phyloP scores from a whole-genome alignment of 1,140 invertebrate species.

The Drosophila prosaltans region DNA sequence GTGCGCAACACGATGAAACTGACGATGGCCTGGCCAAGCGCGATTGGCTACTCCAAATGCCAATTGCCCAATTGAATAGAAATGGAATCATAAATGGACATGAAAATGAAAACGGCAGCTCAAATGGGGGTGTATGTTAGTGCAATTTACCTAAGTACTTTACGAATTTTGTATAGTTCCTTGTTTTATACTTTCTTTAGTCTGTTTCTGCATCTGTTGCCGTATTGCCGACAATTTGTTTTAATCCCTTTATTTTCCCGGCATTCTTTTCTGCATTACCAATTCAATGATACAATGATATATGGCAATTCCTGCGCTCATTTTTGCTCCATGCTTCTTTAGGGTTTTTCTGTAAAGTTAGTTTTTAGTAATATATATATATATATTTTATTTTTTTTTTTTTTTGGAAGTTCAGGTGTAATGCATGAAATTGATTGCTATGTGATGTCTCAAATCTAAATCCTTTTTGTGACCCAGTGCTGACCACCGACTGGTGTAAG shows the following conservation, averaged over 20 bases:
- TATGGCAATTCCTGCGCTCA: constrained; percentile 41
- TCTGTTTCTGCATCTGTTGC: constrained; percentile 48
- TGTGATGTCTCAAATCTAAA: constrained; percentile 74
- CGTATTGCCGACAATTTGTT: constrained; percentile 51
- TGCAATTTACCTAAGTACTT: constrained; percentile 77
- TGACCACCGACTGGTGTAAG: constrained; percentile 52
- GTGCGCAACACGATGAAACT: constrained; percentile 67
- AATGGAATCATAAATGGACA: constrained; percentile 23
- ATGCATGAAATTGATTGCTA: constrained; percentile 63
- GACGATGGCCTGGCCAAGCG: constrained; percentile 63
- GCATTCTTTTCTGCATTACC: constrained; percentile 56
- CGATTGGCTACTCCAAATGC: constrained; percentile 66
- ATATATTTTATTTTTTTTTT: constrained; percentile 11
- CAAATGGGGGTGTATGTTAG: constrained; percentile 70
- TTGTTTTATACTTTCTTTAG: constrained; percentile 75
- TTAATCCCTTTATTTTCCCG: constrained; percentile 52
- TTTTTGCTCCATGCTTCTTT: constrained; percentile 64
- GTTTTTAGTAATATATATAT: constrained; percentile 45
- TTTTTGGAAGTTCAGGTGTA: constrained; percentile 63
- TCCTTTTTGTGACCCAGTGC: constrained; percentile 76
- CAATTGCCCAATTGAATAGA: constrained; percentile 41
- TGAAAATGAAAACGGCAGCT: constrained; percentile 38
- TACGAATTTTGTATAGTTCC: constrained; percentile 81
- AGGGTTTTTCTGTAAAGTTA: constrained; percentile 71
- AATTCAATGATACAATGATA: constrained; percentile 43